Base-by-base conservation (phyloP, 2,888 invertebrate genomes). In the Carabus problematicus region DNA sequence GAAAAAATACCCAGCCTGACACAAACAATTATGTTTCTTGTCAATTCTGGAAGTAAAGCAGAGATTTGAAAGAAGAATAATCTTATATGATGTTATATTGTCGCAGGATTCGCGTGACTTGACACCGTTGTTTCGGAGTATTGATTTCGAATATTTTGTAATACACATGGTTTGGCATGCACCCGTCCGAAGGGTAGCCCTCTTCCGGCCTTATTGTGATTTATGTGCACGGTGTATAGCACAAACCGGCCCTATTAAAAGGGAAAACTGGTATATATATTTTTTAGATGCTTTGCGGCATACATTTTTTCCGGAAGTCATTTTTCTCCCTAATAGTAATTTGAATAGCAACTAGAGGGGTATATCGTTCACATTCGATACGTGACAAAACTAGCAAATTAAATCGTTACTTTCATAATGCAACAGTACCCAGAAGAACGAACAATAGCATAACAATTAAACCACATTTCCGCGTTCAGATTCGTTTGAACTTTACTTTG, bases 301-400 rank as follows among this genome's bases (percentile, higher is more conserved):
- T 18, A 58, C 8, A 42, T 54, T 54, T 54, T n/a, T 12, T 39
- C 19, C 12, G 16, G 16, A 41, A 12, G 52, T 58, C 47, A 64
- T 64, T 64, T 64, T 58, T 64, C 19, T 49, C 49, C 29, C 29
- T 54, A 54, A 54, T 19, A 54, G 7, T 71, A 71, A 70, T 71
- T 59, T 55, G 63, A 71, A 72, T 71, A 70, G 72, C 71, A 70
- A 71, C 70, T 72, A 72, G 63, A 60, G 64, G 54, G 49, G 63
- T 59, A 66, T 70, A 63, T 66, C 69, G 54, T 29, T 29, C 29
- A 29, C 29, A 29, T 29, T 29, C 29, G 29, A 29, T 29, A 29
- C 29, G 29, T 29, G 29, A 29, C 29, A 29, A 29, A 29, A 29
- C 29, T 29, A 29, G 6, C 29, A 29, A 6, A 29, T 29, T 29